Base-by-base conservation (phyloP, 53 echinoderm and acorn worm species). In the Stichopus horrens region DNA sequence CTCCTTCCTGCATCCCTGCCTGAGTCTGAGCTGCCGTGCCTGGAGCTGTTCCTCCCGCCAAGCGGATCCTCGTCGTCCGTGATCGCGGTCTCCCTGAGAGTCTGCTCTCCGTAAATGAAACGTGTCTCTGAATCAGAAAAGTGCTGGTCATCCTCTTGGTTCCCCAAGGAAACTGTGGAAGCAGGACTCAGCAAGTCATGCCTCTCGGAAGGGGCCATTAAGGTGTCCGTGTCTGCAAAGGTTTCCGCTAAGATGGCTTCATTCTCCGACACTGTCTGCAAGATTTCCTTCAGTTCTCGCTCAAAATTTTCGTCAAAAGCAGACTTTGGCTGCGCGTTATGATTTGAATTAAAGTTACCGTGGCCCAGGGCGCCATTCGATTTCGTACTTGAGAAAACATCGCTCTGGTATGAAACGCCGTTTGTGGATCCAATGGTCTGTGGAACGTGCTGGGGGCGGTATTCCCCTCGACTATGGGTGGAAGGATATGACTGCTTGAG, bases 81-180 rank as follows among this genome's bases (percentile, higher is more conserved):
- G 21, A 96, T 94, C 10, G 93, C 96, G 1, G 97, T 97, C 60
- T 97, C 97, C 8, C 93, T 92, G 53, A 97, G 21, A 8, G 90
- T 88, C 14, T 82, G 77, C 52, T 89, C 90, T 55, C 91, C 87
- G 86, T 90, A 97, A 55, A 88, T 89, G 53, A 94, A 92, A 57
- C 89, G 88, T 9, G 91, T 88, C 52, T 88, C 87, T 59, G 67
- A 75, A 51, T 85, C 85, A 5, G 85, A 85, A 13, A 67, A 21
- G 52, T 52, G 65, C 60, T 63, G 90, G 76, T 14, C 79, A 52
- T 86, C 87, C 54, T 92, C 90, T 23, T 76, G 92, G 52, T 88
- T 87, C 77, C 92, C 90, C 5, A 88, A 79, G 85, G 89, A 92
- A 6, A 87, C 86, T 14, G 94, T 94, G 4, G 92, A 92, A 16